Evolutionary conservation across 2,888 invertebrate genomes (phyloP), one percentile per base, ranked within the genome.

Genomic region (Lysandra coridon): DNA sequence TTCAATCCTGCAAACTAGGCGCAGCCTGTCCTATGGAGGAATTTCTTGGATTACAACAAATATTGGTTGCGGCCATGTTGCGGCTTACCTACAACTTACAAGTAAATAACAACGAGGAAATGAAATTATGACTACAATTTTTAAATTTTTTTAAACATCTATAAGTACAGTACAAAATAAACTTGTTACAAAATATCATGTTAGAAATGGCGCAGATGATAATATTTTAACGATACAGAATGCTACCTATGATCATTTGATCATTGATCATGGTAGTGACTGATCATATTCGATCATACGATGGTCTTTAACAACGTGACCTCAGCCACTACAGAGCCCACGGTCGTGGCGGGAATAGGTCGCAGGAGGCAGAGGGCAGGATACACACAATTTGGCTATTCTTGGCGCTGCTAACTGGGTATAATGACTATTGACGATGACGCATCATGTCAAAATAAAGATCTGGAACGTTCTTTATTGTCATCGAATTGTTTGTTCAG

Each of bases 301-400:
- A 44, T 73, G 17, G 14, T 30, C 69, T 2, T 33, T 33, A 2
- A 2, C 4, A 37, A 73, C n/a, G 40, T 37, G 73, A 6, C 37
- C 40, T 37, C 37, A 10, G 17, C 12, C 33, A 33, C 73, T 40
- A 17, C 37, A 14, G 37, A 10, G 2, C 37, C 14, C 73, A 40
- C 6, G 17, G 14, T 17, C 40, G 17, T 33, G 40, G 5, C 73
- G 3, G 73, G 17, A 37, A 44, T 30, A n/a, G 33, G 7, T 23
- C 23, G 7, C 62, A 23, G 62, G 12, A 64, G 53, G 53, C 53
- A 73, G 17, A 17, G 1, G 4, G 14, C 73, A 40, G 73, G 73
- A 73, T 73, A 2, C n/a, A 33, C 37, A 44, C 73, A 74, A n/a
- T 74, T 74, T 3, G 73, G 44, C 73, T 74, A 74, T 74, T 74